Evolutionary conservation across 2,113 vertebrate genomes (phyloP).

Genomic region (Hemibagrus wyckioides): DNA sequence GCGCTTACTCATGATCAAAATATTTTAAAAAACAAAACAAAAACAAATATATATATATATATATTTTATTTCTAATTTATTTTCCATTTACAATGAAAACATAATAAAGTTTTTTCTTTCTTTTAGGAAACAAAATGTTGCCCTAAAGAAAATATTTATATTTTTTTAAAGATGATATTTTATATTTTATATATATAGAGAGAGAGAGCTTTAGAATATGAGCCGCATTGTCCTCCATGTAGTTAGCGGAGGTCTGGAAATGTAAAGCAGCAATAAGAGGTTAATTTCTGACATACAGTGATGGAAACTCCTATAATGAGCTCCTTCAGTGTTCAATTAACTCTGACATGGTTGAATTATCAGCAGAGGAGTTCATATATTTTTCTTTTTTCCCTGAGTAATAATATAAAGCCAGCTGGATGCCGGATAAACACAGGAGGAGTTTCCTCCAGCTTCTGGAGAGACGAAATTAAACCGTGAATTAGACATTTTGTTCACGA

Average conservation of each 20-base stretch:
- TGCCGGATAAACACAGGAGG: background rate
- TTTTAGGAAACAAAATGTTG: background rate
- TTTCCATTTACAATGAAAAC: background rate
- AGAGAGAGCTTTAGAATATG: background rate
- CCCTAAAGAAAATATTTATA: too few species aligned
- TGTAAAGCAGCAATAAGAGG: background rate
- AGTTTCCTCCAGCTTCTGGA: background rate
- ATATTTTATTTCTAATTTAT: background rate
- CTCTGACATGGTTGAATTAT: background rate
- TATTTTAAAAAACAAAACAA: too few species aligned
- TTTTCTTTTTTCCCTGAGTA: too few species aligned
- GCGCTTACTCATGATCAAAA: background rate
- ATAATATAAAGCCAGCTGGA: background rate
- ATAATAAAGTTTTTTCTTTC: background rate
- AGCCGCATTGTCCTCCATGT: background rate
- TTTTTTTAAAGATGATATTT: background rate
- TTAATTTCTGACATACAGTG: background rate
- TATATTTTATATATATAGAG: too few species aligned
- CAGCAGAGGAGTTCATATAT: background rate
- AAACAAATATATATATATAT: too few species aligned
- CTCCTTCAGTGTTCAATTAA: background rate
- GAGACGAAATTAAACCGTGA: background rate
- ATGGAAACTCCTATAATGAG: background rate
- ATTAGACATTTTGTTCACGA: background rate
- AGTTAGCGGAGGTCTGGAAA: background rate